Evolutionary conservation across 2,797 vertebrate species (phyloP), one percentile per base, ranked within the genome.

Genomic region (Sebastes cheni): DNA sequence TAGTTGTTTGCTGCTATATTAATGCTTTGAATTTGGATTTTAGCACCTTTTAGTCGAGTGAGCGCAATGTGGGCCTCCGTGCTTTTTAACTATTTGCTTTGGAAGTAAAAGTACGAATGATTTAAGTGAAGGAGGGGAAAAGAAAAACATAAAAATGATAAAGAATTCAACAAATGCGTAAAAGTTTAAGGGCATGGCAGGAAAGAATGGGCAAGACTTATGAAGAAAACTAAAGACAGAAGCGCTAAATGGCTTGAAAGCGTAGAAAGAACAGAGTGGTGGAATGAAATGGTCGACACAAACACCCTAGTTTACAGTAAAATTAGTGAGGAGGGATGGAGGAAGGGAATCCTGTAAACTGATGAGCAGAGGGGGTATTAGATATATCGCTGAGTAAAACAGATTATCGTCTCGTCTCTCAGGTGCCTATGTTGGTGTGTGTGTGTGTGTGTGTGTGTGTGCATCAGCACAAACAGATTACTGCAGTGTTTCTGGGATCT

Each of bases 341-440:
- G 30, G 52, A 73, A 79, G 64, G 13, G 14, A 80, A 60, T 70
- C 66, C 42, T 62, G 50, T 67, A 56, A 85, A 86, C 70, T 82
- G 78, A 86, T 86, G 78, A 79, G 77, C 73, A 84, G 60, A 22
- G 34, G 25, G 58, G 76, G 79, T 85, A 83, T 84, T 83, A 88
- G 67, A 86, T 78, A 81, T 85, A 87, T 85, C 75, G 83, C 73
- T 39, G 86, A 77, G 70, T 81, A 80, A 88, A 83, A 87, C 77
- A 83, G 80, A 92, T 86, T 83, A 91, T 81, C 8, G 11, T 79
- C 58, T 52, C 50, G 14, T 76, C 34, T 77, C 12, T 75, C 79
- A 72, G 70, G 65, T 79, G 76, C 79, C 5, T 74, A 13, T 42
- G 10, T 42, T 50, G 14, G 29, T 30, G 29, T 30, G 29, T 30